phyloP scores from a whole-genome alignment of 2,113 vertebrate species.

The Bujurquina vittata region DNA sequence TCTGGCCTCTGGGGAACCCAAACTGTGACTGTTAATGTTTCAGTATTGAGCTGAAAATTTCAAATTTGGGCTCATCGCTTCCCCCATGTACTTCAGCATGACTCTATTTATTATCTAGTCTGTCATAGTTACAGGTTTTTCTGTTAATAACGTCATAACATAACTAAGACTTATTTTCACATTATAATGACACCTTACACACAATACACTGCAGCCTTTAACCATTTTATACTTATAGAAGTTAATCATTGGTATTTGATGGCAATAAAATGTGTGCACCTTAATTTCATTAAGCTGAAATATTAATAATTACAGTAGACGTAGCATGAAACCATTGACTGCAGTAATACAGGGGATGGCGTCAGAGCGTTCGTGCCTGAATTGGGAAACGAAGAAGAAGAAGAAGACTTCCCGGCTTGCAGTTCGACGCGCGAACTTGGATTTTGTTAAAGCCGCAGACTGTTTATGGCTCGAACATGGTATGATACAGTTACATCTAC shows the following conservation, averaged over 20 bases:
- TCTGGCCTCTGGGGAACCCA: no score
- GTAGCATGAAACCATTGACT: not conserved
- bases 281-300: not conserved
- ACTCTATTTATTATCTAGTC: no score
- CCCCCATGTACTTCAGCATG: no score
- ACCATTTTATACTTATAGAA: no score
- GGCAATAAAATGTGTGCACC: not conserved
- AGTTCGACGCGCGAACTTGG: constrained; percentile 39
- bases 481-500: not conserved
- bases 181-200: no score
- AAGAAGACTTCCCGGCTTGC: constrained; percentile 48
- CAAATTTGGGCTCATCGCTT: no score
- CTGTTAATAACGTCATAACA: no score
- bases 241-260: not conserved
- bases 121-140: no score
- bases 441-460: not conserved
- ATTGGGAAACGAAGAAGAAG: not conserved
- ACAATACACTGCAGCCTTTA: not conserved
- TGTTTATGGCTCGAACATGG: not conserved
- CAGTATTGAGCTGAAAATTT: no score
- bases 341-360: not conserved
- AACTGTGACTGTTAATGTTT: no score
- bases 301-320: not conserved
- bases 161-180: no score
- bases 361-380: not conserved